These are phyloP conservation scores for Cinara cedri DNA, from an alignment of 2,888 invertebrate genomes.

Conservation along the genomic window DNA sequence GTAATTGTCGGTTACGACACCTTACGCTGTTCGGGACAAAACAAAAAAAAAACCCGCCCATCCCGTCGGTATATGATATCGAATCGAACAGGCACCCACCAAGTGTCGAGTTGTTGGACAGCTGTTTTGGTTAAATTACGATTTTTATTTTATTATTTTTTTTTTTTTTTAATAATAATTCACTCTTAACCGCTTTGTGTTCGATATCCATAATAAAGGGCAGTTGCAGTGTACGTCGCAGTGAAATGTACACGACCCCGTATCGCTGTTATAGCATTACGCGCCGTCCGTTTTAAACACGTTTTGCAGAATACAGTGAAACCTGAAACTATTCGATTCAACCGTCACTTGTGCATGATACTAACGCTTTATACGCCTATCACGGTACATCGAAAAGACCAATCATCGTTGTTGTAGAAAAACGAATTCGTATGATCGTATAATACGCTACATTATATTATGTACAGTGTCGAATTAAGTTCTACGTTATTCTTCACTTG, in stretches of 20 bases:
- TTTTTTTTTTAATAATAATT: conserved; percentile 19
- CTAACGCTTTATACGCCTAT: not conserved
- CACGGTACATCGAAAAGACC: not conserved
- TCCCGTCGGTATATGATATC: conserved; percentile 8
- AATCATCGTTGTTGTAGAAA: not conserved
- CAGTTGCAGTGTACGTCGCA: conserved; percentile 11
- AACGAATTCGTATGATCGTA: not conserved
- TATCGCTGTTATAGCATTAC: not conserved
- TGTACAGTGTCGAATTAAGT: not conserved
- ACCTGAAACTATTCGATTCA: conserved; percentile 9
- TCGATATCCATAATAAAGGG: conserved; percentile 13
- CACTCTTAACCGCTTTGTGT: conserved; percentile 38
- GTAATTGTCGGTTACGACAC: conserved; percentile 53
- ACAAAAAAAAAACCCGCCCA: conserved; percentile 23
- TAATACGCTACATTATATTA: no score
- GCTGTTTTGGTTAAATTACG: conserved; percentile 45
- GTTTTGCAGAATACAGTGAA: conserved; percentile 12
- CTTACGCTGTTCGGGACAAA: conserved; percentile 5
- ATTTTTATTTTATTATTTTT: not conserved
- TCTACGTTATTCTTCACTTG: not conserved
- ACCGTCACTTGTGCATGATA: not conserved
- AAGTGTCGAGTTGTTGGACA: conserved; percentile 28
- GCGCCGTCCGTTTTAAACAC: not conserved
- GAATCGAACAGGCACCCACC: conserved; percentile 26
- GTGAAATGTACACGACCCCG: conserved; percentile 33